Evolutionary conservation across 2,888 invertebrate genomes (phyloP), one percentile per base, ranked within the genome.

Genomic region (Patella depressa): DNA sequence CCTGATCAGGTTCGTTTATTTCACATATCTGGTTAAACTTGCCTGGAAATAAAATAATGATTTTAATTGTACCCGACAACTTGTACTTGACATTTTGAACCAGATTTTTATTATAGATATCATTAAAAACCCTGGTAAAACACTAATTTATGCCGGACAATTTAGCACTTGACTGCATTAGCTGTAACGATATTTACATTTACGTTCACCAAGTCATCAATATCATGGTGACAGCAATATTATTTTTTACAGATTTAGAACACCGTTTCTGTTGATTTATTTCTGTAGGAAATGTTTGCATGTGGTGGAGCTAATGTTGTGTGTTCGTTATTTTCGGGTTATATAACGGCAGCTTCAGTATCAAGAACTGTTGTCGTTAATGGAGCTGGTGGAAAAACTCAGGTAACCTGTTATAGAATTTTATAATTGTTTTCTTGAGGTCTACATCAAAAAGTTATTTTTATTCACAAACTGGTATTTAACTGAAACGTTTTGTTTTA

Each of bases 371-470:
- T 93, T 19, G 96, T 97, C 73, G 97, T 97, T 88, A 95, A 96
- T 86, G 94, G 95, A 83, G 96, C 96, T 1, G 97, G 97, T n/a
- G 96, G 96, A 69, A 95, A 94, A 87, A 96, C 97, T 0, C 88
- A 92, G 88, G 81, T 92, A 73, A 71, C 55, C 15, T 53, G 71
- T 7, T 45, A 9, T 45, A 45, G 45, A 45, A 45, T 45, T 45
- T 7, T 9, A 45, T 45, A 9, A 45, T 9, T 9, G 45, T 45
- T 9, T 45, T 45, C 9, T 45, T 1, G 45, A 45, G 1, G 9
- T 45, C 45, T 45, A 45, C 9, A 45, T 45, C 7, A 7, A 45
- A 45, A 45, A 34, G 3, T 34, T 4, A 45, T 45, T 45, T 45
- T 9, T 45, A 45, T 7, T 45, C 45, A 45, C 45, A 45, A 45